Evolutionary conservation across 2,888 invertebrate species (phyloP), one percentile per base, ranked within the genome.

Genomic region (Pycnomerus fuliginosus): DNA sequence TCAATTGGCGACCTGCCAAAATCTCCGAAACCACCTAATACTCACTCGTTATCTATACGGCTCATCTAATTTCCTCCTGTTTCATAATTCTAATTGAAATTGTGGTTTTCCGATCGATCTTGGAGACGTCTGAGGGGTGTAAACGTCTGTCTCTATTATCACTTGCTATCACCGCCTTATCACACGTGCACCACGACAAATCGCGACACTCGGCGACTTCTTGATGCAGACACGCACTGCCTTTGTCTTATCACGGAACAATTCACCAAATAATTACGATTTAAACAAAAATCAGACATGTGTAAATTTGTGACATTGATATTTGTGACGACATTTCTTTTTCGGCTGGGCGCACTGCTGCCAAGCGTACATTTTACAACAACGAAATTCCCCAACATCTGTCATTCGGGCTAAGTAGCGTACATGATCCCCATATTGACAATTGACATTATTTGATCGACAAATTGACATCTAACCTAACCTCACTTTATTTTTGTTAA

Each of bases 291-390:
- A 64, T 67, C 61, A 69, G 70, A 71, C 71, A 72, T 71, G 72
- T 72, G 71, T 71, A 69, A 65, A 56, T 56, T 61, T 58, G n/a
- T n/a, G n/a, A n/a, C n/a, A n/a, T n/a, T n/a, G n/a, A n/a, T n/a
- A n/a, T n/a, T n/a, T n/a, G 59, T 69, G 69, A 69, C 70, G 71
- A 71, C 71, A 71, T 70, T 68, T 67, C 68, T 67, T 62, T 59
- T 59, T 60, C 54, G 45, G 61, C 57, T 60, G 53, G 50, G 49
- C 27, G 40, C 55, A 55, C 45, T 40, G 53, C 50, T 55, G 50
- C 56, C 58, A 51, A 51, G 44, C n/a, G 3, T 3, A 23, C 12
- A 8, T 29, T 29, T 44, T 14, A 22, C 34, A 40, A 37, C 31
- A 24, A 17, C 3, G 12, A 32, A 37, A 22, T 35, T 32, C 31